Percentiles rank a stretch among this genome's conserved stretches.
These are phyloP conservation scores for Nothocercus nigrocapillus DNA, from an alignment of 2,113 vertebrate species.

Conservation along the genomic window DNA sequence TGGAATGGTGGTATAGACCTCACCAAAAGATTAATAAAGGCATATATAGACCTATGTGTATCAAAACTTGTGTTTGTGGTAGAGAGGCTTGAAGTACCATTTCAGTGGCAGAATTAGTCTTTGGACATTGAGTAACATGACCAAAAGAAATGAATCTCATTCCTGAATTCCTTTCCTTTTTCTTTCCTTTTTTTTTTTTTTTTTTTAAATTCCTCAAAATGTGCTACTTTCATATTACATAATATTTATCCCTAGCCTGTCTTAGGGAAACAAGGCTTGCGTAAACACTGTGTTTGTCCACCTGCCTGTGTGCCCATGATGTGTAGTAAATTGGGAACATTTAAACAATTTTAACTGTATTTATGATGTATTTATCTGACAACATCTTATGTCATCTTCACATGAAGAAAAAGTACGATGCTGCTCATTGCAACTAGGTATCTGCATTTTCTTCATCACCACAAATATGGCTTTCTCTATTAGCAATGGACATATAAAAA, in stretches of 20 bases:
- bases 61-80: background rate
- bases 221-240: background rate
- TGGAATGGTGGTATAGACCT: background rate
- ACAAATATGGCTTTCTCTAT: background rate
- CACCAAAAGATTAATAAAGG: background rate
- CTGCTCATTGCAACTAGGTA: background rate
- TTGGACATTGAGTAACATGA: background rate
- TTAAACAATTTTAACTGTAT: background rate
- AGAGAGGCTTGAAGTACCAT: background rate
- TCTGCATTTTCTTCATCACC: background rate
- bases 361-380: no score
- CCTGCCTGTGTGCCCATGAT: background rate
- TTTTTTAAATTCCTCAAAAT: background rate
- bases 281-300: background rate
- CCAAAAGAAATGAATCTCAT: background rate
- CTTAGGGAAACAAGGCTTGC: background rate
- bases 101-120: background rate
- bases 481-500: background rate
- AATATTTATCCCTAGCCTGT: background rate
- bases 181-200: background rate
- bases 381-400: background rate
- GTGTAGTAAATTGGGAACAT: background rate
- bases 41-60: background rate
- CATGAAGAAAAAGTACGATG: background rate
- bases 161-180: background rate